Percentiles rank a stretch among this genome's conserved stretches.
These are phyloP conservation scores for Chrysomela aeneicollis DNA, from an alignment of 2,888 invertebrate genomes.

Conservation along the genomic window DNA sequence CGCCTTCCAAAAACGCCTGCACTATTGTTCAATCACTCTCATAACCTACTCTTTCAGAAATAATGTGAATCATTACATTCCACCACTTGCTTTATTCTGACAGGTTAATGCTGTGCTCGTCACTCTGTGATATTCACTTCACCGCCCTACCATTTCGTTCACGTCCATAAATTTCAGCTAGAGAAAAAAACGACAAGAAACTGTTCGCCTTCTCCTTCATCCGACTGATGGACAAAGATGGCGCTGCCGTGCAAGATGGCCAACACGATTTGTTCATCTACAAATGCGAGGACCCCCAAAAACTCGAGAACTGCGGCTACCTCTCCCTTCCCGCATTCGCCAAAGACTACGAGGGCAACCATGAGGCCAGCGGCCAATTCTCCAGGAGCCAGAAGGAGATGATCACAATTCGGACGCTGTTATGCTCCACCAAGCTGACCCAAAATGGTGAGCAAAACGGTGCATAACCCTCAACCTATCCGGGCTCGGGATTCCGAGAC, in stretches of 20 bases:
- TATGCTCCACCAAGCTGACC: constrained; percentile 96
- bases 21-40: too few relatives aligned
- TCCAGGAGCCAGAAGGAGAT: constrained; percentile 85
- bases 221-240: constrained; percentile 88
- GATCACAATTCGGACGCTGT: constrained; percentile 79
- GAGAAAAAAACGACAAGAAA: constrained; percentile 90
- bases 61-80: too few relatives aligned
- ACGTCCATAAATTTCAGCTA: constrained; percentile 65
- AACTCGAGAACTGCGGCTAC: constrained; percentile 73
- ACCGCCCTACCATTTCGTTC: neutral
- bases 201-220: constrained; percentile 91
- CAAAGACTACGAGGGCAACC: constrained; percentile 70
- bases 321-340: constrained; percentile 71
- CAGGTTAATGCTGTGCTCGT: too few relatives aligned
- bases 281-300: constrained; percentile 86
- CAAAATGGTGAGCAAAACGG: constrained; percentile 77
- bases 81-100: too few relatives aligned
- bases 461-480: too few relatives aligned
- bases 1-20: too few relatives aligned
- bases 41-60: too few relatives aligned
- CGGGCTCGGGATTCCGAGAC: too few relatives aligned
- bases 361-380: constrained; percentile 67
- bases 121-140: too few relatives aligned
- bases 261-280: constrained; percentile 90
- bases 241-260: constrained; percentile 88